Evolutionary conservation across 2,797 vertebrate genomes (phyloP), one percentile per base, ranked within the genome.

Genomic region (Takifugu rubripes): DNA sequence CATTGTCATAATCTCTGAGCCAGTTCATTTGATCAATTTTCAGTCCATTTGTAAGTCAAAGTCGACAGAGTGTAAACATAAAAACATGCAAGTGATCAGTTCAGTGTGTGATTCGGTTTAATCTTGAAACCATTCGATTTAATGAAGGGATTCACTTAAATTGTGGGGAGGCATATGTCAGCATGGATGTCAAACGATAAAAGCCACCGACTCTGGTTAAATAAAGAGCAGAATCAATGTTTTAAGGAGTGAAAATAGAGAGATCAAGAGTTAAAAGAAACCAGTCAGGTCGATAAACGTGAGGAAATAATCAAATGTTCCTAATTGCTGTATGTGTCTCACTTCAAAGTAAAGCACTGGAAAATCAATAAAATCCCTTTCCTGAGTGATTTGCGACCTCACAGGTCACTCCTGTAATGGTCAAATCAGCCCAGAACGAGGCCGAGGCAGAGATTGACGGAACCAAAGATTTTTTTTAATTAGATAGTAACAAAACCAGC

Each of bases 331-430:
- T 12, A 64, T 26, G 57, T 49, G 46, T 69, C 47, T 48, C 17
- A 52, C 11, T 70, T 78, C 50, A 71, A 75, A 72, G 27, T 52
- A 21, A 10, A 61, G 17, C 31, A 61, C 27, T 43, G 11, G 31
- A 58, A 29, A 62, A 67, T 77, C 66, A 56, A 65, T 72, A 69
- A 66, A 77, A 57, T 15, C 40, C 36, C 61, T 68, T 64, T 49
- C 2, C 53, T 14, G 36, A 77, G 71, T 64, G 76, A 84, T 77
- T 63, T n/a, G 44, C 49, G 40, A 78, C 53, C 48, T 50, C 61
- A n/a, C 31, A 1, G 6, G 59, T 67, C 64, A 72, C 56, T 52
- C 58, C 40, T 46, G 46, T 66, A 74, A 60, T 75, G 56, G 72
- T 66, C 51, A 47, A 27, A 71, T 58, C 56, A 46, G 50, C 1